Conservation (phyloP, 2,113 vertebrate genomes). For the Neoarius graeffei region DNA sequence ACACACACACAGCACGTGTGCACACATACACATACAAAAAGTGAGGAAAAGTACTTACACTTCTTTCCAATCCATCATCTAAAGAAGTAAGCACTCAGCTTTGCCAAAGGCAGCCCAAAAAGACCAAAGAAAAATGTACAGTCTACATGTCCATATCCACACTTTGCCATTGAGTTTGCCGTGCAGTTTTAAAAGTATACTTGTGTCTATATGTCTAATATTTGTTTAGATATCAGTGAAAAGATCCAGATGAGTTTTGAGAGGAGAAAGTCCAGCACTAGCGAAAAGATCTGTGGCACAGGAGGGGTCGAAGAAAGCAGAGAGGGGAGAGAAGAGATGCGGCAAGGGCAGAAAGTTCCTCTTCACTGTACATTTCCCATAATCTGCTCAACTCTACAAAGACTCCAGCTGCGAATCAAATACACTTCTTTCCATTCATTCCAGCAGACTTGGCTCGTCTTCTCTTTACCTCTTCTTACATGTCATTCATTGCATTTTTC, state of each 20-base stretch:
- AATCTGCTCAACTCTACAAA: background rate
- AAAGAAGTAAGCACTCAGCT: constrained; percentile 57
- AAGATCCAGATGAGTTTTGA: background rate
- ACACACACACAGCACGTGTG: no score
- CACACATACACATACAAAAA: background rate
- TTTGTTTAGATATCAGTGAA: background rate
- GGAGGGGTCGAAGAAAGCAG: constrained; percentile 35
- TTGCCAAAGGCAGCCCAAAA: constrained; percentile 67
- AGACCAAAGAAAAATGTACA: constrained; percentile 66
- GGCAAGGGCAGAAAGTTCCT: constrained; percentile 32
- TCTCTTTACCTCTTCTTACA: constrained; percentile 17
- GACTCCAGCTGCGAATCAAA: constrained; percentile 33
- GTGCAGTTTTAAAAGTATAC: constrained; percentile 10
- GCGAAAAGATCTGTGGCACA: constrained; percentile 24
- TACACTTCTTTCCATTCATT: constrained; percentile 10
- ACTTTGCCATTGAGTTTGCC: constrained; percentile 68
- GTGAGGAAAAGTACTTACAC: constrained; percentile 70
- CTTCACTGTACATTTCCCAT: constrained; percentile 38
- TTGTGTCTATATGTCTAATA: background rate
- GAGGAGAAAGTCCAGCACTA: constrained; percentile 17
- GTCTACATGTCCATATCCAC: constrained; percentile 62
- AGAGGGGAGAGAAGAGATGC: constrained; percentile 37
- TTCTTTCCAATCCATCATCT: constrained; percentile 83
- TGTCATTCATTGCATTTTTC: constrained; percentile 47
- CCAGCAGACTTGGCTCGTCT: constrained; percentile 20